A percentile compares a stretch with the other conserved stretches of the same genome.
Evolutionary conservation across 2,113 vertebrate genomes (phyloP).

Genomic region (Trogon surrucura): DNA sequence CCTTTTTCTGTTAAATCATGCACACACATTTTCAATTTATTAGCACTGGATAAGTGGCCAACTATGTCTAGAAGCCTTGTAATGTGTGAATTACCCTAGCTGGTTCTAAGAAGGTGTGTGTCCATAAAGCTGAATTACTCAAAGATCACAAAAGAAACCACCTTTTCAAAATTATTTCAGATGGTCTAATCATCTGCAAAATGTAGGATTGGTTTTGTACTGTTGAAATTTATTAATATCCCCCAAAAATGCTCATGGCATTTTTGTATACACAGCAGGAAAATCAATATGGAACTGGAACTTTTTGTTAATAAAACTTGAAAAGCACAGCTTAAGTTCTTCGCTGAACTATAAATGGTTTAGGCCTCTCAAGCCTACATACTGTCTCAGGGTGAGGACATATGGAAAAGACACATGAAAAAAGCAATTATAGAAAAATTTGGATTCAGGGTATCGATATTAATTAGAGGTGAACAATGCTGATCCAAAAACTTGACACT

Average conservation of each 20-base stretch:
- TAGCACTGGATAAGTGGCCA: constrained; percentile 37
- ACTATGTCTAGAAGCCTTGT: constrained; percentile 52
- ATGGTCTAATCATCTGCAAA: constrained; percentile 62
- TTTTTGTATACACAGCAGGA: constrained; percentile 64
- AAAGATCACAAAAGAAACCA: constrained; percentile 64
- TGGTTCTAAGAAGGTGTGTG: constrained; percentile 32
- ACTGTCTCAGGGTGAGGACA: constrained; percentile 31
- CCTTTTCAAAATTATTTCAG: constrained; percentile 66
- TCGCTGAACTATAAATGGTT: constrained; percentile 59
- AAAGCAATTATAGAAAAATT: constrained; percentile 40
- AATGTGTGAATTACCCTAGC: constrained; percentile 62
- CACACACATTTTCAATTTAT: constrained; percentile 59
- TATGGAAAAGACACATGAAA: constrained; percentile 33
- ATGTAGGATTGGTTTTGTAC: constrained; percentile 50
- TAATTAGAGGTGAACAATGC: constrained; percentile 59
- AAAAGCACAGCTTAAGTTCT: constrained; percentile 70
- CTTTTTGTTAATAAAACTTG: constrained; percentile 71
- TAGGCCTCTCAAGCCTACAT: constrained; percentile 27
- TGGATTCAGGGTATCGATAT: constrained; percentile 7
- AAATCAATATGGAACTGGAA: constrained; percentile 59
- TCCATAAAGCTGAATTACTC: constrained; percentile 68
- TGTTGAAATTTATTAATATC: constrained; percentile 68
- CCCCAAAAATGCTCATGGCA: constrained; percentile 62
- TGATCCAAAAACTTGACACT: constrained; percentile 35
- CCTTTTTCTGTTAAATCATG: constrained; percentile 60